Percentiles rank a stretch among this genome's conserved stretches.
Conservation (phyloP, 2,113 vertebrate species). For the Tor tambroides region DNA sequence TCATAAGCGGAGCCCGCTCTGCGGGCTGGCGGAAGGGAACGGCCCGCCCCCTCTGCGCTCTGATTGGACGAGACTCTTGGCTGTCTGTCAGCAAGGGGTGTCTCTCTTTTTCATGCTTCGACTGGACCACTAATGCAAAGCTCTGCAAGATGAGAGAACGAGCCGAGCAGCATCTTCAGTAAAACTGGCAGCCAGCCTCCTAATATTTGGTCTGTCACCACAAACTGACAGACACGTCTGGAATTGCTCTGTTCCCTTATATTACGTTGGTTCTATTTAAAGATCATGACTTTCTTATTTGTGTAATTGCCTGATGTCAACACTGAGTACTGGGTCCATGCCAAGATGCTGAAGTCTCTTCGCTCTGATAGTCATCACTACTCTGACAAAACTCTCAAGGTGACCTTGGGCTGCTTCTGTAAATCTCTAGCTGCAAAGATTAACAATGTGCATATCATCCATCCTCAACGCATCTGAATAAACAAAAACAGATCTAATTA, state of each 20-base stretch:
- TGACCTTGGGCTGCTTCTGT: constrained; percentile 48
- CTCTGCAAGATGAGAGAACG: constrained; percentile 36
- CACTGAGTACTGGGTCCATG: constrained; percentile 41
- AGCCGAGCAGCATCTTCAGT: constrained; percentile 31
- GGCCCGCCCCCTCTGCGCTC: constrained; percentile 49
- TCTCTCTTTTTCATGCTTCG: constrained; percentile 61
- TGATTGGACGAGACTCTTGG: constrained; percentile 66
- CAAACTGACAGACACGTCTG: constrained; percentile 12
- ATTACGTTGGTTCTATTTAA: background rate
- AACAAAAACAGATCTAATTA: constrained; percentile 15
- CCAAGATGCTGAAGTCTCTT: constrained; percentile 50
- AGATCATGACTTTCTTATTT: constrained; percentile 33
- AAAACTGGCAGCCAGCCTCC: constrained; percentile 28
- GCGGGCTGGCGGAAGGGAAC: constrained; percentile 56
- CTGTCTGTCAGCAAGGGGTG: constrained; percentile 64
- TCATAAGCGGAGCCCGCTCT: constrained; percentile 66
- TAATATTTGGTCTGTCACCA: constrained; percentile 24
- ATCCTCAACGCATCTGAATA: background rate
- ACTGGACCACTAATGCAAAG: constrained; percentile 20
- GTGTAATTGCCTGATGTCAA: constrained; percentile 39
- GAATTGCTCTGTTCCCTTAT: background rate
- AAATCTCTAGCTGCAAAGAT: background rate
- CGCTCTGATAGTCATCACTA: constrained; percentile 44
- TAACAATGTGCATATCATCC: background rate
- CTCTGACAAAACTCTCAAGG: constrained; percentile 56